Evolutionary conservation across 2,797 vertebrate genomes (phyloP).

Genomic region (Pangasius mekongensis): DNA sequence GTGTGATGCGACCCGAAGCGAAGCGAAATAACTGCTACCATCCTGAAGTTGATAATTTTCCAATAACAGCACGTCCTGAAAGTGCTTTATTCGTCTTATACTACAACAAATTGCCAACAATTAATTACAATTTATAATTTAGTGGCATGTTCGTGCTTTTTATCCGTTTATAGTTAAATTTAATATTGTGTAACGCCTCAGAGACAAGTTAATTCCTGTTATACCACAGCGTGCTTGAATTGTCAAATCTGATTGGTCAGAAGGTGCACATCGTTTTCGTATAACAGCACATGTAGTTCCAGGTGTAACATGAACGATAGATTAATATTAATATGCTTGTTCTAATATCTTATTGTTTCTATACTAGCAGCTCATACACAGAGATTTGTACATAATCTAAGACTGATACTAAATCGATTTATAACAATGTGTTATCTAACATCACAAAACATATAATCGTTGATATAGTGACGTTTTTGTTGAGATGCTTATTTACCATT

Average conservation of each 20-base stretch:
- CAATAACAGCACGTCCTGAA: not conserved
- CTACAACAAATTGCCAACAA: not conserved
- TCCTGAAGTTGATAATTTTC: not conserved
- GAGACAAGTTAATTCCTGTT: not conserved
- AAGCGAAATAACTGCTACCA: not conserved
- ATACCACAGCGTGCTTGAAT: not conserved
- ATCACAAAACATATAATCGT: not conserved
- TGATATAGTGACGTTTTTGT: not conserved
- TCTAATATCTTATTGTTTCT: not conserved
- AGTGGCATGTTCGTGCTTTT: not conserved
- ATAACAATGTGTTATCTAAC: not conserved
- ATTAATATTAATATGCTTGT: no score
- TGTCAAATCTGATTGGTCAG: not conserved
- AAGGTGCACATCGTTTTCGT: not conserved
- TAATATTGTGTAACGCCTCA: not conserved
- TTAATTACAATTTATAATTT: not conserved
- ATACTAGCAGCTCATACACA: not conserved
- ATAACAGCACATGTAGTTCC: not conserved
- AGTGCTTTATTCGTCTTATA: not conserved
- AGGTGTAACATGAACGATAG: not conserved
- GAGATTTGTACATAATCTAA: not conserved
- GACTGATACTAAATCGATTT: not conserved
- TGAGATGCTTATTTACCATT: not conserved
- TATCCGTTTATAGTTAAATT: not conserved
- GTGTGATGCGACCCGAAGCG: not conserved